A percentile compares a stretch with the other conserved stretches of the same genome.
phyloP scores from a whole-genome alignment of 1,140 invertebrate species.

The Gonioctena quinquepunctata region DNA sequence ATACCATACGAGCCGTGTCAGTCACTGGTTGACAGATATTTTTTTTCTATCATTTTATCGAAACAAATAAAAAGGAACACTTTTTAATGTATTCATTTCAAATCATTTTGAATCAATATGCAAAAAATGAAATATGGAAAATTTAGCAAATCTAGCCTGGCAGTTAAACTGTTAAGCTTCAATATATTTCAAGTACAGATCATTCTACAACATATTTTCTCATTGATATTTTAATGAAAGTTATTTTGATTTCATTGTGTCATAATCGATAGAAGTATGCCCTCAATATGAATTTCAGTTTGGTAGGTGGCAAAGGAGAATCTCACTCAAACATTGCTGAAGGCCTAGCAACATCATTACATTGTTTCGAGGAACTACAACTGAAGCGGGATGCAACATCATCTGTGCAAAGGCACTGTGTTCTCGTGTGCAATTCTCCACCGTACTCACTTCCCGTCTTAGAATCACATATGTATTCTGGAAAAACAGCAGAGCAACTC shows the following conservation, averaged over 20 bases:
- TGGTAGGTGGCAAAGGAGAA: constrained; percentile 88
- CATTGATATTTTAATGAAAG: neutral
- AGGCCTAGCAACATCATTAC: constrained; percentile 83
- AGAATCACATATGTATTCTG: constrained; percentile 75
- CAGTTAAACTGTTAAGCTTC: too few relatives aligned
- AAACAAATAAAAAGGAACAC: neutral
- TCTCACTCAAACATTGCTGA: constrained; percentile 87
- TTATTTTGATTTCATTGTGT: neutral
- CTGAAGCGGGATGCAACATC: constrained; percentile 64
- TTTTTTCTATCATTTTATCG: too few relatives aligned
- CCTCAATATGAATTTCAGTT: constrained; percentile 59
- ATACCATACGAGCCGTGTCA: too few relatives aligned
- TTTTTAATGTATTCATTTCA: too few relatives aligned
- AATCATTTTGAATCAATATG: too few relatives aligned
- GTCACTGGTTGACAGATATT: too few relatives aligned
- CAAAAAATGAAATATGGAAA: too few relatives aligned
- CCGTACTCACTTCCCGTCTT: constrained; percentile 85
- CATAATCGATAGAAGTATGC: neutral
- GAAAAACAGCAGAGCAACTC: constrained; percentile 76
- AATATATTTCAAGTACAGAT: too few relatives aligned
- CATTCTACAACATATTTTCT: too few relatives aligned
- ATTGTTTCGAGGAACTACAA: constrained; percentile 87
- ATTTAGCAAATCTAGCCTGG: too few relatives aligned
- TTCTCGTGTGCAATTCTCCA: constrained; percentile 91
- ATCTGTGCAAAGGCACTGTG: constrained; percentile 74